Base-by-base conservation (phyloP, 2,113 vertebrate species). In the Glaucidium brasilianum region DNA sequence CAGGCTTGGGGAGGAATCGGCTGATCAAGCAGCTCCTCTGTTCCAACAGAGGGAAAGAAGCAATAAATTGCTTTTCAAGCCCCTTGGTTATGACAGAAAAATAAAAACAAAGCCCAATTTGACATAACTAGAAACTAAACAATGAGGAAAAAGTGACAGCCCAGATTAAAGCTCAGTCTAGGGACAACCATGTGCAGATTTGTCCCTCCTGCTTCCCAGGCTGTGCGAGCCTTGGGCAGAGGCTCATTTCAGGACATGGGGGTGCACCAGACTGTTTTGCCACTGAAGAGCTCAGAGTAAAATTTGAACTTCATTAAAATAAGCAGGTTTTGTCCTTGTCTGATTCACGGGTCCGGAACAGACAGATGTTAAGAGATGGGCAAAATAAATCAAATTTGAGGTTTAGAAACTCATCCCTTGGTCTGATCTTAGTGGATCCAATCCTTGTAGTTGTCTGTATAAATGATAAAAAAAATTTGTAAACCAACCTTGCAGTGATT, bases 1-100 rank as follows among this genome's bases (percentile, higher is more conserved):
- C 84, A 79, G 91, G 84, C 90, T 80, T 71, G 96, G 83, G 90
- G 81, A 88, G 53, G 90, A 94, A 95, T 93, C 6, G 3, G 66
- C 81, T 95, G 89, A 95, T 84, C 85, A 88, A 90, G 90, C 90
- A 76, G 81, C 92, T 96, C 79, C 62, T 88, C 45, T 34, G 17
- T 55, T 80, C 72, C 45, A 29, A 32, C 87, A 93, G 85, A 91
- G 47, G 52, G 39, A 37, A 79, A 53, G 47, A 49, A 80, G 67
- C 86, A 76, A 66, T 58, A 58, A 92, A 96, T 85, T 77, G 82
- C 77, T 87, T 94, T 92, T 69, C 77, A 91, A 94, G 74, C 34
- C 43, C 50, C 72, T 82, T 90, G 67, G 72, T 92, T 74, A 9
- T 27, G 88, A 84, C 17, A 69, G 71, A 83, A 92, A 93, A 81